These are phyloP conservation scores for Hyperoplus lanceolatus DNA, from an alignment of 2,797 vertebrate species.

Conservation along the genomic window DNA sequence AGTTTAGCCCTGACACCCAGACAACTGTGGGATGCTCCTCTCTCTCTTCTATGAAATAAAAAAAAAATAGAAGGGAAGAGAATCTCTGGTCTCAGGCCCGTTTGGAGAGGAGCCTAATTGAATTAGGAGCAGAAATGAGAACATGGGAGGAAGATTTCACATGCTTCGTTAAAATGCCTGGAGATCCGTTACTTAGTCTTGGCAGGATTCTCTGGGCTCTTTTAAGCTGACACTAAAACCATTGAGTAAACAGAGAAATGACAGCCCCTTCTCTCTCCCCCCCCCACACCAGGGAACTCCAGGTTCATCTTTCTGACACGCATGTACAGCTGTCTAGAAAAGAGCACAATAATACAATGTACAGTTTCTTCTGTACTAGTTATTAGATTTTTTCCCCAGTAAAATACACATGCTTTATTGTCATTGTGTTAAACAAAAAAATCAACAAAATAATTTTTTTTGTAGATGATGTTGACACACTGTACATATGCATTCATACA, in stretches of 20 bases:
- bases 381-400: background rate
- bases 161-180: slow-evolving; percentile 75
- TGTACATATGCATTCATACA: background rate
- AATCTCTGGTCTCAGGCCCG: slow-evolving; percentile 49
- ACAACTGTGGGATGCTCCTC: slow-evolving; percentile 42
- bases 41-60: slow-evolving; percentile 11
- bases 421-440: background rate
- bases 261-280: slow-evolving; percentile 55
- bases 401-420: background rate
- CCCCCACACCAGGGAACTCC: slow-evolving; percentile 26
- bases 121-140: slow-evolving; percentile 83
- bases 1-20: slow-evolving; percentile 68
- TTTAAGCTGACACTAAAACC: slow-evolving; percentile 83
- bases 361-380: background rate
- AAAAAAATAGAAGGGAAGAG: slow-evolving; percentile 14
- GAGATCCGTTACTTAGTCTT: slow-evolving; percentile 83
- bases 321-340: slow-evolving; percentile 30
- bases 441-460: background rate
- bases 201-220: slow-evolving; percentile 73
- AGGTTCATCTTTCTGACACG: slow-evolving; percentile 46
- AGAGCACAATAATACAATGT: slow-evolving; percentile 6
- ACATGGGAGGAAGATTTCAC: slow-evolving; percentile 78
- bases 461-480: background rate
- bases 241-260: slow-evolving; percentile 69
- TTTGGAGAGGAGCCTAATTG: slow-evolving; percentile 83